Percentiles rank a stretch among this genome's conserved stretches.
Conservation (phyloP, 2,797 vertebrate species). For the Lepilemur ruficaudatus region DNA sequence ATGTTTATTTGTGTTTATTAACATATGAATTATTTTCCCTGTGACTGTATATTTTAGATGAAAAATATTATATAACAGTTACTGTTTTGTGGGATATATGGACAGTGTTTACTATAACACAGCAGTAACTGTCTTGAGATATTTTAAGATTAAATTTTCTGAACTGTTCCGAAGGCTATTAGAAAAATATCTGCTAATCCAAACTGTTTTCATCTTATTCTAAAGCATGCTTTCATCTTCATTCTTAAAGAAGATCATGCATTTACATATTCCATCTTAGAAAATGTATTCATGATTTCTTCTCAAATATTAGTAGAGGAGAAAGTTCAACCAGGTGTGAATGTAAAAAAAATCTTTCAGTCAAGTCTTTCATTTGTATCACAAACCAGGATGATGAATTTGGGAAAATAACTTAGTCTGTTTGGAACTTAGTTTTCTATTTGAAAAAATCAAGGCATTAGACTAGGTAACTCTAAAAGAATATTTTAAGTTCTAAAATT, state of each 20-base stretch:
- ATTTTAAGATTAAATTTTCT: not conserved
- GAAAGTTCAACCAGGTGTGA: not conserved
- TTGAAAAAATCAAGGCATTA: not conserved
- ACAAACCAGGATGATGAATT: not conserved
- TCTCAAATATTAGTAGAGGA: not conserved
- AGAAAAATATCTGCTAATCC: not conserved
- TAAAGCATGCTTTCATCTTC: not conserved
- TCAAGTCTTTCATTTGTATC: not conserved
- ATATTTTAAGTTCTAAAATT: not conserved
- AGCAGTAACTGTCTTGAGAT: not conserved
- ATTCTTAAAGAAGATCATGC: not conserved
- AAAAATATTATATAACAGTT: not conserved
- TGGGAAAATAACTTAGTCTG: not conserved
- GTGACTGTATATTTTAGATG: not conserved
- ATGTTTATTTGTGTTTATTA: not conserved
- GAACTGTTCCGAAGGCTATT: not conserved
- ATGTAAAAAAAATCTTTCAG: not conserved
- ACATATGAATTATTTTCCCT: not conserved
- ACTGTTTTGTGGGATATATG: not conserved
- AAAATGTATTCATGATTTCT: constrained; percentile 9
- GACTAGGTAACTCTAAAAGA: not conserved
- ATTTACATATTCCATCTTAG: not conserved
- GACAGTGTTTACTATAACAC: not conserved
- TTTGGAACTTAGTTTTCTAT: not conserved
- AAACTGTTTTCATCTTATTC: not conserved